phyloP scores from a whole-genome alignment of 2,888 invertebrate genomes.

The Tenthredo livida region DNA sequence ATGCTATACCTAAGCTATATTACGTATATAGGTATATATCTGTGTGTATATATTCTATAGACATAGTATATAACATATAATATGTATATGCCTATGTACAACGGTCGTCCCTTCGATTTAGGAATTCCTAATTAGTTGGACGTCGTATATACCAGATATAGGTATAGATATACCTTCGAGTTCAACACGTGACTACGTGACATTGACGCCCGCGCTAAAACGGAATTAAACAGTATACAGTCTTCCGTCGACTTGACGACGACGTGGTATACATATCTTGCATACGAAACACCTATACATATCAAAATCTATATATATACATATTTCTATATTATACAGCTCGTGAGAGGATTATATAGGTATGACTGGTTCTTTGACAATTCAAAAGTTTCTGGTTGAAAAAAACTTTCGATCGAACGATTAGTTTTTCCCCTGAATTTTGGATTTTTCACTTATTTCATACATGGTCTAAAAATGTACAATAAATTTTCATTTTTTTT shows the following conservation, averaged over 20 bases:
- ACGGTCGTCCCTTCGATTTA: constrained; percentile 43
- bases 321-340: not conserved
- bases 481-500: too few species aligned
- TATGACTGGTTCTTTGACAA: not conserved
- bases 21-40: not conserved
- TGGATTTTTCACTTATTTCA: too few species aligned
- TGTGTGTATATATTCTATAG: too few species aligned
- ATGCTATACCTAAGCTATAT: not conserved
- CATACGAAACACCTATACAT: not conserved
- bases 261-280: constrained; percentile 5
- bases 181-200: constrained; percentile 1
- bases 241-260: constrained; percentile 29
- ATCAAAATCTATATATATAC: not conserved
- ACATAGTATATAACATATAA: too few species aligned
- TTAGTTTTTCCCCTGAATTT: too few species aligned
- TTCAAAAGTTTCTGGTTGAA: not conserved
- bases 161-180: not conserved
- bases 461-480: too few species aligned
- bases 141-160: not conserved
- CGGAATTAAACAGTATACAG: constrained; percentile 28
- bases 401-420: not conserved
- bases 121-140: constrained; percentile 10
- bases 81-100: not conserved
- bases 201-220: constrained; percentile 38
- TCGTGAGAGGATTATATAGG: not conserved